phyloP scores from a whole-genome alignment of 2,888 invertebrate species.

The Notodonta dromedarius region DNA sequence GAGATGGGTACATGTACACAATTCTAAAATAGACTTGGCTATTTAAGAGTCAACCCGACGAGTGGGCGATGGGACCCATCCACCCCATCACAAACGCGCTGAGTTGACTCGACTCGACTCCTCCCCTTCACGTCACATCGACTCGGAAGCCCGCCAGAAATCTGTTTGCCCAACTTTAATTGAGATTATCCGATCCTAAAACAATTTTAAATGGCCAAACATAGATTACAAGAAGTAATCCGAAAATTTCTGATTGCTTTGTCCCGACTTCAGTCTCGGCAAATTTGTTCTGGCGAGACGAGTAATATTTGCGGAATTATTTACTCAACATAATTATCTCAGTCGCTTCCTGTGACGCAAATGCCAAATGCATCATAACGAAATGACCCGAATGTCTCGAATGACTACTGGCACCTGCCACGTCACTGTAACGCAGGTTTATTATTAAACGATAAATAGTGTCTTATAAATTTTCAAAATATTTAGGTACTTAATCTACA shows the following conservation, averaged over 20 bases:
- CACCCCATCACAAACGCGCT: conserved; percentile 49
- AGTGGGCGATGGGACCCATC: conserved; percentile 44
- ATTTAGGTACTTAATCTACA: no score
- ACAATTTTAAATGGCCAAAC: conserved; percentile 42
- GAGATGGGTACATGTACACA: conserved; percentile 17
- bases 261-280: conserved; percentile 23
- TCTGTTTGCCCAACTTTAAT: conserved; percentile 56
- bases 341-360: conserved; percentile 38
- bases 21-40: conserved; percentile 46
- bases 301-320: conserved; percentile 28
- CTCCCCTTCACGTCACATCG: conserved; percentile 36
- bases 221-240: conserved; percentile 33
- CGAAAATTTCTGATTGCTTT: conserved; percentile 36
- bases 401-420: conserved; percentile 21
- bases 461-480: no score
- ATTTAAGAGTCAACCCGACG: conserved; percentile 38
- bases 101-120: conserved; percentile 33
- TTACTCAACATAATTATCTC: conserved; percentile 22
- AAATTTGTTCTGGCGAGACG: conserved; percentile 16
- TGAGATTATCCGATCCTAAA: conserved; percentile 49
- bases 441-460: no score
- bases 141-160: conserved; percentile 46
- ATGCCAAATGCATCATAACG: conserved; percentile 33
- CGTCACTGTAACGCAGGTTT: conserved; percentile 10
- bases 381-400: conserved; percentile 26